phyloP scores from a whole-genome alignment of 2,888 invertebrate species.

The Notodromas monacha region DNA sequence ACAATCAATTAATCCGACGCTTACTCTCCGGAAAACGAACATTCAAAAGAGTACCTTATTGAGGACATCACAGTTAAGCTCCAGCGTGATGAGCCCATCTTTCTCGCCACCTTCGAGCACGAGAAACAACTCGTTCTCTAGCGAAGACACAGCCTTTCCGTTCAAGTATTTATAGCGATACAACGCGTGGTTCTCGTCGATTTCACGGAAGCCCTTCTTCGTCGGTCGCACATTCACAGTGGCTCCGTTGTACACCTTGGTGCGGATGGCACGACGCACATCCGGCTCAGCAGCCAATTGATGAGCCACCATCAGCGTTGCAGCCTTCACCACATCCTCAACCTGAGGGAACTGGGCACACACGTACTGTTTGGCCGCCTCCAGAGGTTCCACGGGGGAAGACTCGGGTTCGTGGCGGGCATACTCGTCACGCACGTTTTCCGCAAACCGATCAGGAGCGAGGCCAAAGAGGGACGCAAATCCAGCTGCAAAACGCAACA shows the following conservation, averaged over 20 bases:
- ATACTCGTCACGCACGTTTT: slow-evolving; percentile 80
- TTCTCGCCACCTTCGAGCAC: slow-evolving; percentile 45
- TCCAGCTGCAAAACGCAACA: too few species aligned
- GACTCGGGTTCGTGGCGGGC: slow-evolving; percentile 82
- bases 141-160: slow-evolving; percentile 61
- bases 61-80: slow-evolving; percentile 33
- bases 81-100: slow-evolving; percentile 39
- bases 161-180: slow-evolving; percentile 60
- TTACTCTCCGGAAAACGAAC: too few species aligned
- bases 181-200: slow-evolving; percentile 73
- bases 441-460: slow-evolving; percentile 71
- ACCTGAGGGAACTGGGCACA: slow-evolving; percentile 26
- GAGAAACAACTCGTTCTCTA: slow-evolving; percentile 62
- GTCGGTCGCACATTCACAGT: slow-evolving; percentile 50
- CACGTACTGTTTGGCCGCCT: slow-evolving; percentile 40
- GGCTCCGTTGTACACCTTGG: slow-evolving; percentile 57
- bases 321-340: slow-evolving; percentile 58
- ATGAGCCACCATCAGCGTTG: slow-evolving; percentile 70
- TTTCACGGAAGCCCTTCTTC: slow-evolving; percentile 61
- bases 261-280: slow-evolving; percentile 47
- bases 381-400: slow-evolving; percentile 44
- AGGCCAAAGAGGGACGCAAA: too few species aligned
- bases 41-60: too few species aligned
- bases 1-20: too few species aligned
- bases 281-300: slow-evolving; percentile 71